phyloP scores from a whole-genome alignment of 2,888 invertebrate genomes.

The Drosophila bunnanda region DNA sequence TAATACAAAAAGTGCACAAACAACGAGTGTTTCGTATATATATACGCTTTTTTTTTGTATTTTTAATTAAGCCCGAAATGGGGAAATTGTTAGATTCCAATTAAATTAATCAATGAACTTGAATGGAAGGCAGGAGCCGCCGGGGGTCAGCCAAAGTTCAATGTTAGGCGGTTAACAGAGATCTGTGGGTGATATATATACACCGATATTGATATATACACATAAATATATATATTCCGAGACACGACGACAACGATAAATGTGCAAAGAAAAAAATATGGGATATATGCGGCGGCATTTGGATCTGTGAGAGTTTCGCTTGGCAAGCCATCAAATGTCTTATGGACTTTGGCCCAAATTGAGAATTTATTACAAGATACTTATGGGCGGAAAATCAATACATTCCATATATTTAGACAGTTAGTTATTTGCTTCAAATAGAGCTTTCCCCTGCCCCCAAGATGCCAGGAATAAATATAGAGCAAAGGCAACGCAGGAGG shows the following conservation, averaged over 20 bases:
- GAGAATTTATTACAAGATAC: not conserved
- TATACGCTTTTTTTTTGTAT: too few relatives aligned
- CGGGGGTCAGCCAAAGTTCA: conserved; percentile 27
- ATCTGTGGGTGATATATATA: not conserved
- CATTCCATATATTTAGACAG: not conserved
- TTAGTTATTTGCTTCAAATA: not conserved
- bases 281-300: conserved; percentile 4
- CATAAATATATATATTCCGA: not conserved
- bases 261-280: conserved; percentile 4
- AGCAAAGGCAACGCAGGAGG: not conserved
- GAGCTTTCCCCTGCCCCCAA: not conserved
- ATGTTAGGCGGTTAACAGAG: conserved; percentile 6
- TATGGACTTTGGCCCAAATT: conserved; percentile 4
- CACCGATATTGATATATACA: not conserved
- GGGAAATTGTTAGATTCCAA: conserved; percentile 34
- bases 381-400: too few relatives aligned
- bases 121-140: conserved; percentile 33
- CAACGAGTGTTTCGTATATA: not conserved
- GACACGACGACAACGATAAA: not conserved
- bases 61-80: conserved; percentile 33
- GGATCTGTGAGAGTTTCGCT: conserved; percentile 6
- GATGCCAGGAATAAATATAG: not conserved
- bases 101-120: conserved; percentile 69
- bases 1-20: not conserved
- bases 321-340: conserved; percentile 7